Evolutionary conservation across 2,888 invertebrate genomes (phyloP).

Genomic region (Leucophenga maculata): DNA sequence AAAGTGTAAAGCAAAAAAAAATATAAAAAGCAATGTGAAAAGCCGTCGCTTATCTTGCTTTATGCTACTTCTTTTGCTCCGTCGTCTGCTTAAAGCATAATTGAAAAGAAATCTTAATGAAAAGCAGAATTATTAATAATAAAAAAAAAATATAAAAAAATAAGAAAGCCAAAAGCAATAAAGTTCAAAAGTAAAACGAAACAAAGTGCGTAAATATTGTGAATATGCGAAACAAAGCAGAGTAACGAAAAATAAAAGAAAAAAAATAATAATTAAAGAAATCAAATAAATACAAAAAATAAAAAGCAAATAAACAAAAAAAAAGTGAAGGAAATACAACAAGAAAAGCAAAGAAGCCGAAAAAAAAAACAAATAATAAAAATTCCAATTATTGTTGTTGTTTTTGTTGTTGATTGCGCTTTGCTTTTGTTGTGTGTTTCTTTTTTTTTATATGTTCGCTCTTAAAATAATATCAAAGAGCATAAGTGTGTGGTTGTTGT

Average conservation of each 20-base stretch:
- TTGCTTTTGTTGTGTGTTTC: not conserved
- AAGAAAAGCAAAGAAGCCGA: conserved; percentile 4
- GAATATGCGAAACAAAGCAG: conserved; percentile 14
- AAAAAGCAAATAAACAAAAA: no score
- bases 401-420: not conserved
- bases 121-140: not conserved
- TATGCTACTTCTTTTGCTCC: not conserved
- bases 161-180: not conserved
- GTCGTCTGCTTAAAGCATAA: no score
- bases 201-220: conserved; percentile 15
- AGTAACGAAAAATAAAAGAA: not conserved
- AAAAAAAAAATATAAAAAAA: not conserved
- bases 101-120: not conserved
- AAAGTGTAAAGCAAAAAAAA: no score
- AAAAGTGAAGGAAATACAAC: not conserved
- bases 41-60: conserved; percentile 7
- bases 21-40: not conserved
- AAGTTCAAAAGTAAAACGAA: not conserved
- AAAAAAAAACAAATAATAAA: no score
- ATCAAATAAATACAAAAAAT: not conserved
- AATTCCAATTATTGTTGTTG: not conserved
- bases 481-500: no score
- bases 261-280: not conserved
- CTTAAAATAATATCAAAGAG: no score
- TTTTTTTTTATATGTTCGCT: no score